phyloP scores from a whole-genome alignment of 2,888 invertebrate species.

The Orchesella flavescens region DNA sequence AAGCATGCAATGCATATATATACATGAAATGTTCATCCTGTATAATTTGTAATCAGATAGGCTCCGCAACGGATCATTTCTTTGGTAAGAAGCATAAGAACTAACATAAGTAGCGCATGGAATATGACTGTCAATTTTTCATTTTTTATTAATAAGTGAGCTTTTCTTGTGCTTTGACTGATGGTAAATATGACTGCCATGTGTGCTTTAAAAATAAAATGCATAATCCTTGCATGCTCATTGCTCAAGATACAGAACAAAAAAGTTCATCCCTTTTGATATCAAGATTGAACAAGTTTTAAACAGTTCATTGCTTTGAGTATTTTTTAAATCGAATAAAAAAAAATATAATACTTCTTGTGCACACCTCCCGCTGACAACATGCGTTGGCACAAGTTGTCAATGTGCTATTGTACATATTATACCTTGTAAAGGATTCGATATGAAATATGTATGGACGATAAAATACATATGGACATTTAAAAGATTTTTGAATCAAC shows the following conservation, averaged over 20 bases:
- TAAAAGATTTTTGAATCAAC: too few species aligned
- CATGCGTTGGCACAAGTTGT: constrained; percentile 35
- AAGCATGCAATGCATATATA: too few species aligned
- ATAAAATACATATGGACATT: too few species aligned
- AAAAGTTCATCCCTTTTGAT: not conserved
- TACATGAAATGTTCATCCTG: too few species aligned
- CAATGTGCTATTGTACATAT: not conserved
- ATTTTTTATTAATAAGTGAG: not conserved
- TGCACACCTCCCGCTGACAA: constrained; percentile 17
- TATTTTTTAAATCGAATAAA: not conserved
- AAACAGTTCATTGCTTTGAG: not conserved
- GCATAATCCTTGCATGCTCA: too few species aligned
- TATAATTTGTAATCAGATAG: too few species aligned
- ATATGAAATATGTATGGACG: too few species aligned
- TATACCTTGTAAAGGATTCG: too few species aligned
- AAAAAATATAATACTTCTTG: not conserved
- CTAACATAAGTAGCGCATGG: not conserved
- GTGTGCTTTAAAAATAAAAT: too few species aligned
- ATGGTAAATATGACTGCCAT: not conserved
- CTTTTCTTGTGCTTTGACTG: not conserved
- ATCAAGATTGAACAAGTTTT: constrained; percentile 1
- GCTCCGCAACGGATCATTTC: not conserved
- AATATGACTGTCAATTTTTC: not conserved
- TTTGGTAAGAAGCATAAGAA: not conserved
- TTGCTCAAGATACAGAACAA: not conserved